Conservation (phyloP, 2,113 vertebrate species). For the Numida meleagris region DNA sequence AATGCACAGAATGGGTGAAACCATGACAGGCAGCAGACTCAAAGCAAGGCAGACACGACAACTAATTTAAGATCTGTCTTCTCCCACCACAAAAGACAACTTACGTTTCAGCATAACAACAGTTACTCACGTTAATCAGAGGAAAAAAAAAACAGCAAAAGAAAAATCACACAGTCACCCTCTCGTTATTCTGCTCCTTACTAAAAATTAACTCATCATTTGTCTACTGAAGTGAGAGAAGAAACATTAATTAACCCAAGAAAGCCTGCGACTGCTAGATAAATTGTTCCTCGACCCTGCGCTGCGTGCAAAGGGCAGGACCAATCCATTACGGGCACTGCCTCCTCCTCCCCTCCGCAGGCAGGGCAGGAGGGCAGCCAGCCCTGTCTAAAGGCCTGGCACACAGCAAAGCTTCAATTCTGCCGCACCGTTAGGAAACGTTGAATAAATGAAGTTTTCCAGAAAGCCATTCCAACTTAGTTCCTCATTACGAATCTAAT, state of each 20-base stretch:
- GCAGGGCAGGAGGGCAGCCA: background rate
- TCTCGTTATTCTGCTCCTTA: background rate
- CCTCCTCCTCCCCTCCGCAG: conserved; percentile 33
- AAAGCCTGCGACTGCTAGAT: conserved; percentile 10
- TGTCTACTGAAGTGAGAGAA: background rate
- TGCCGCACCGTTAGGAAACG: conserved; percentile 51
- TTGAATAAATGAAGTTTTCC: conserved; percentile 79
- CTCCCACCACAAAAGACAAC: background rate
- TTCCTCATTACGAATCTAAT: conserved; percentile 83
- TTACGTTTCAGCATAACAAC: background rate
- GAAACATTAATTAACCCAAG: conserved; percentile 31
- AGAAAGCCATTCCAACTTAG: conserved; percentile 76
- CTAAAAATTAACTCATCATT: conserved; percentile 2
- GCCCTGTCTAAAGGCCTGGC: conserved; percentile 49
- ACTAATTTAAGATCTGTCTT: conserved; percentile 30
- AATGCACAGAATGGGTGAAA: conserved; percentile 8
- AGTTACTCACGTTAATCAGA: background rate
- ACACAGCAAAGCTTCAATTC: conserved; percentile 64
- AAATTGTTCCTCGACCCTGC: background rate
- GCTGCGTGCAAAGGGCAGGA: conserved; percentile 61
- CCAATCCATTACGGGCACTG: conserved; percentile 21
- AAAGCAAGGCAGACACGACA: background rate
- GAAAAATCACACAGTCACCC: background rate
- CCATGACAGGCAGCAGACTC: conserved; percentile 11
- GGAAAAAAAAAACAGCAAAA: background rate